These are phyloP conservation scores for Cheilosia vernalis DNA, from an alignment of 2,888 invertebrate species.

Conservation along the genomic window DNA sequence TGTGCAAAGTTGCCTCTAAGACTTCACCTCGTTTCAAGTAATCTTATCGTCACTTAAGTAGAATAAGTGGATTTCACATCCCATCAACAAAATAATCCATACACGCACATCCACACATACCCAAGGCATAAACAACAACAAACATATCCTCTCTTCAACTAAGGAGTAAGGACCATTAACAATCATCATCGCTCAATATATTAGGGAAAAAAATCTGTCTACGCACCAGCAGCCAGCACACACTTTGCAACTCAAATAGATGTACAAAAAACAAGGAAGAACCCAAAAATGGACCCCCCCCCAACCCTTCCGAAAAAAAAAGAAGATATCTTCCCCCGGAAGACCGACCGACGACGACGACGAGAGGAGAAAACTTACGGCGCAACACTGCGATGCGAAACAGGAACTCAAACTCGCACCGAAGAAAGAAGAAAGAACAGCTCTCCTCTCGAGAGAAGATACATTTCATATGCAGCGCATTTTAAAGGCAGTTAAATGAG, in stretches of 20 bases:
- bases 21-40: conserved; percentile 55
- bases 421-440: conserved; percentile 1
- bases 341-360: neutral
- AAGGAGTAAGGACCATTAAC: conserved; percentile 53
- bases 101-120: conserved; percentile 26
- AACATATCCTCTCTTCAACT: conserved; percentile 25
- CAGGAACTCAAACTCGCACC: conserved; percentile 54
- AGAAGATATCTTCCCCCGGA: conserved; percentile 44
- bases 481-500: conserved; percentile 77
- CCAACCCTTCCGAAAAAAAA: conserved; percentile 21
- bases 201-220: conserved; percentile 46
- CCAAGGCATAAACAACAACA: neutral
- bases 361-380: conserved; percentile 27
- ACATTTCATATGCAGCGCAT: conserved; percentile 74
- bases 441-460: conserved; percentile 46
- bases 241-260: conserved; percentile 20
- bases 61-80: conserved; percentile 69
- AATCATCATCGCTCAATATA: conserved; percentile 66
- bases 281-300: conserved; percentile 1
- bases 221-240: conserved; percentile 43
- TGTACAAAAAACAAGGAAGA: conserved; percentile 29
- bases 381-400: conserved; percentile 29
- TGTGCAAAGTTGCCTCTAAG: conserved; percentile 24
- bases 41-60: conserved; percentile 71
- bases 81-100: conserved; percentile 65